Conservation (phyloP, 1,140 invertebrate genomes). For the Scaptomyza graminum region DNA sequence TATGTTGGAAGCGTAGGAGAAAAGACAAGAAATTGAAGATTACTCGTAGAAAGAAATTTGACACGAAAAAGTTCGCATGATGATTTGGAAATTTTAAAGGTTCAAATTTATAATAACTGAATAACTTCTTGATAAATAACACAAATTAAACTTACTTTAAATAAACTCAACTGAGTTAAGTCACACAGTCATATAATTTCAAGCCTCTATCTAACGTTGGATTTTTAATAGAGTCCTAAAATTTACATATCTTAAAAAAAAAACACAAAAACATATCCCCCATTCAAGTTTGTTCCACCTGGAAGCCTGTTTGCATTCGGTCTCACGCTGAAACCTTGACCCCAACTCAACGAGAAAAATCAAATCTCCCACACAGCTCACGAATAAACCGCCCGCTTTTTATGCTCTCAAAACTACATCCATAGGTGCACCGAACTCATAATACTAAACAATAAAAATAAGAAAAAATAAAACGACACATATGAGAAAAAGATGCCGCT, state of each 20-base stretch:
- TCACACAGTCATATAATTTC: not conserved
- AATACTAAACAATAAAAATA: slow-evolving; percentile 19
- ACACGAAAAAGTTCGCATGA: not conserved
- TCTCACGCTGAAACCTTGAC: slow-evolving; percentile 31
- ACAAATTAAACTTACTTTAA: not conserved
- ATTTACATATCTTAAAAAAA: not conserved
- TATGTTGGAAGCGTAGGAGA: not conserved
- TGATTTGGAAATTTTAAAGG: not conserved
- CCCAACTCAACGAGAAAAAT: slow-evolving; percentile 13
- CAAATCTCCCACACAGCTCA: slow-evolving; percentile 26
- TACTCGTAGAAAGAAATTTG: not conserved
- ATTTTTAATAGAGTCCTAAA: not conserved
- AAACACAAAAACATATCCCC: not conserved
- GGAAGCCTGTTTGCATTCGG: not conserved
- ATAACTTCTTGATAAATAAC: not conserved
- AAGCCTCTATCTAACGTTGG: not conserved
- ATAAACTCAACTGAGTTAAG: not conserved
- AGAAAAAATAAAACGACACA: slow-evolving; percentile 34
- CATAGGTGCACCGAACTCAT: slow-evolving; percentile 44
- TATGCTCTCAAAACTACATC: not conserved
- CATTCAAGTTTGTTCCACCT: slow-evolving; percentile 18
- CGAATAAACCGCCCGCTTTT: slow-evolving; percentile 14
- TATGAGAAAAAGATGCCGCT: slow-evolving; percentile 58
- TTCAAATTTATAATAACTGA: too few species aligned
- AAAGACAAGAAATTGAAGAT: not conserved